Conservation (phyloP, 2,113 vertebrate species). For the Mastomys natalensis region DNA sequence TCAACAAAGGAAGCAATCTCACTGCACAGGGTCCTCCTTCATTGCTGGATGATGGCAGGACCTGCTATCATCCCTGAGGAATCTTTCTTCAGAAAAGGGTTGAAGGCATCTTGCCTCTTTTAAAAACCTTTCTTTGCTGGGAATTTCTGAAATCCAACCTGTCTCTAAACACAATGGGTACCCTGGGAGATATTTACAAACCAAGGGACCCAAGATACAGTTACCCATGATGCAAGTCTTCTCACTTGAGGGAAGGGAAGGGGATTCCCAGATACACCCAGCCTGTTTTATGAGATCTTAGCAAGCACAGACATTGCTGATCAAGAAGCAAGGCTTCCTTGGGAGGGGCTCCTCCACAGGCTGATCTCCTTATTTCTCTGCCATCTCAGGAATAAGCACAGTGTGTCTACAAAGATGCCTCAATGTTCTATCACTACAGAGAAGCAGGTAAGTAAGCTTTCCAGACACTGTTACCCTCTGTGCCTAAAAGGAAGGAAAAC, state of each 20-base stretch:
- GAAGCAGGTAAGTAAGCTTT: not conserved
- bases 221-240: not conserved
- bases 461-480: not conserved
- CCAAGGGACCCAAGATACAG: not conserved
- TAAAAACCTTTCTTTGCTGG: not conserved
- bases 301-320: not conserved
- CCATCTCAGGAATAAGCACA: rapidly evolving
- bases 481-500: not conserved
- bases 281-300: not conserved
- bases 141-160: not conserved
- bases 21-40: not conserved
- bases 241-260: not conserved
- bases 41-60: too few relatives aligned
- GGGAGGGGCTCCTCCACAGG: rapidly evolving
- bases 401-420: not conserved
- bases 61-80: rapidly evolving
- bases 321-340: too few relatives aligned
- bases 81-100: not conserved
- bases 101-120: not conserved
- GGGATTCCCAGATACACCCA: not conserved
- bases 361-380: not conserved
- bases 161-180: not conserved
- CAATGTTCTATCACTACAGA: not conserved
- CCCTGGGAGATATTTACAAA: not conserved
- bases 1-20: not conserved